Evolutionary conservation across 2,113 vertebrate genomes (phyloP).

Genomic region (Paralichthys olivaceus): DNA sequence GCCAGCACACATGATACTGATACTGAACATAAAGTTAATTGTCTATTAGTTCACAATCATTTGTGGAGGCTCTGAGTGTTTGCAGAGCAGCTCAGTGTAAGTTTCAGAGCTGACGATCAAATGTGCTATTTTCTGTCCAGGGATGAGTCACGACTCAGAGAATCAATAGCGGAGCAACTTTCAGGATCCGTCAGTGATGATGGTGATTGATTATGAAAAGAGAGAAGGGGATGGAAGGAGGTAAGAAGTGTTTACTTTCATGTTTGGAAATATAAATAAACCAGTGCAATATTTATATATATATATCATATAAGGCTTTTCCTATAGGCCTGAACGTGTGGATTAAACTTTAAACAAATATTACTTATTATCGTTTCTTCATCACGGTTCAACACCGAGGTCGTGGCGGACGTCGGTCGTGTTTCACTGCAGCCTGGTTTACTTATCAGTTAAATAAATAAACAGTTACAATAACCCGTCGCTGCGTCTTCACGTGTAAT

Average conservation of each 20-base stretch:
- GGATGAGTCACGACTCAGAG: background rate
- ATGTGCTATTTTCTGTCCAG: background rate
- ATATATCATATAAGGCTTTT: no score
- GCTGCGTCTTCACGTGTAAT: no score
- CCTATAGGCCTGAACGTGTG: no score
- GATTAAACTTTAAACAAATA: no score
- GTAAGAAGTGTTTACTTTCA: no score
- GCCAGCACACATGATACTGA: no score
- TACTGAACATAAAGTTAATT: background rate
- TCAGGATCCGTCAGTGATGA: no score
- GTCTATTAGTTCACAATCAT: slow-evolving; percentile 16
- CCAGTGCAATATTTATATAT: no score
- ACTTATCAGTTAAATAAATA: background rate
- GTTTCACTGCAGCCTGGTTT: background rate
- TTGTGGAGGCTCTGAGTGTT: no score
- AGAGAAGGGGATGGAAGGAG: no score
- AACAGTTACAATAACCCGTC: background rate
- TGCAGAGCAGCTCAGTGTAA: background rate
- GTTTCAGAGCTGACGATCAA: background rate
- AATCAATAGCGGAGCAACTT: background rate
- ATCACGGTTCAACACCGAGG: background rate
- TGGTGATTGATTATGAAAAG: no score
- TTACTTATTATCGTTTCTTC: background rate
- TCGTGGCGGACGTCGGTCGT: background rate
- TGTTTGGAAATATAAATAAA: no score